Percentiles rank a stretch among this genome's conserved stretches.
Conservation (phyloP, 2,888 invertebrate genomes). For the Baccha elongata region DNA sequence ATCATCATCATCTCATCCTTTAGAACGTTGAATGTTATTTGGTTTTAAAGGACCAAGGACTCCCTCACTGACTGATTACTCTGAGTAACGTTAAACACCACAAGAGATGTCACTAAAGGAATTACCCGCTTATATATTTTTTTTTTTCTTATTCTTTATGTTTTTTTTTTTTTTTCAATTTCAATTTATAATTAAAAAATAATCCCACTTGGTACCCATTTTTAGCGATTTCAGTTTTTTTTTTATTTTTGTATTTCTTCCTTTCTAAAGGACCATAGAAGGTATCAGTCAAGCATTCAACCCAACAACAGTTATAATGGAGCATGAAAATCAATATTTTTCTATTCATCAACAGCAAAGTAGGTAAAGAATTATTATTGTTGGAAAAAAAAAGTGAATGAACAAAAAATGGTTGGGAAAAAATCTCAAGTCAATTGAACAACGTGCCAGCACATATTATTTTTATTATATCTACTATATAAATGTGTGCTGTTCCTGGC, state of each 20-base stretch:
- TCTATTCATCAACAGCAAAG: constrained; percentile 36
- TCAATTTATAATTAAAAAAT: constrained; percentile 67
- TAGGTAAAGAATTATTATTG: constrained; percentile 30
- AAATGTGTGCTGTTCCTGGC: not conserved
- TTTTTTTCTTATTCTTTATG: constrained; percentile 22
- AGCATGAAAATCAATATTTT: constrained; percentile 61
- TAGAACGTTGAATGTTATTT: constrained; percentile 23
- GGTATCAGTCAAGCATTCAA: constrained; percentile 31
- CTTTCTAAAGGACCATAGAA: constrained; percentile 39
- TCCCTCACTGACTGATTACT: constrained; percentile 51
- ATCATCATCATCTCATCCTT: constrained; percentile 47
- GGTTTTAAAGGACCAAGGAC: constrained; percentile 29
- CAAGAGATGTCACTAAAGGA: constrained; percentile 59
- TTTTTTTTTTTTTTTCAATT: constrained; percentile 40
- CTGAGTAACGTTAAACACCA: constrained; percentile 50
- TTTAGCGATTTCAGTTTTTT: constrained; percentile 18
- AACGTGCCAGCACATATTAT: constrained; percentile 52
- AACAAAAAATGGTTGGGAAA: not conserved
- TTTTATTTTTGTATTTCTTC: not conserved
- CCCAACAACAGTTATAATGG: constrained; percentile 43
- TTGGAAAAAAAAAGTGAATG: not conserved
- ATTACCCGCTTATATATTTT: constrained; percentile 42
- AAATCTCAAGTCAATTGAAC: constrained; percentile 53
- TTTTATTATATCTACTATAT: constrained; percentile 8
- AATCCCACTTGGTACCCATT: constrained; percentile 62